phyloP scores from a whole-genome alignment of 2,888 invertebrate species.

The Dicranocentrus wangi region DNA sequence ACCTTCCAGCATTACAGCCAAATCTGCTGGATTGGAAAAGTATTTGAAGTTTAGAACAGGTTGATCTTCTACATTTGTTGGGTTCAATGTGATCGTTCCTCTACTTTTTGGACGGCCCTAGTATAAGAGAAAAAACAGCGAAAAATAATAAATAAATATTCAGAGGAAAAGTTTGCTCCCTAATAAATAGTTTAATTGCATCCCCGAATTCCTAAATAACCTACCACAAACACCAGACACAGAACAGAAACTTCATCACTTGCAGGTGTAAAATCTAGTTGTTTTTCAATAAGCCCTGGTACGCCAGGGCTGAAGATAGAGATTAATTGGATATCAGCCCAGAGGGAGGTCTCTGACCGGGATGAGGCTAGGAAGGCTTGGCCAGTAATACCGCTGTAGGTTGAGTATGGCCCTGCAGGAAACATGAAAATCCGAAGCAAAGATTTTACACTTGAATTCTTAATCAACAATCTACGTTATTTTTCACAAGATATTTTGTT shows the following conservation, averaged over 20 bases:
- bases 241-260: no score
- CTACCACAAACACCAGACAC: not conserved
- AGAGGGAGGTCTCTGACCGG: not conserved
- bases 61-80: constrained; percentile 6
- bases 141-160: no score
- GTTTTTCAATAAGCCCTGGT: not conserved
- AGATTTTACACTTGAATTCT: no score
- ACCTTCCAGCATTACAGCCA: constrained; percentile 8
- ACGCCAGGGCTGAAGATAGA: not conserved
- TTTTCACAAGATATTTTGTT: no score
- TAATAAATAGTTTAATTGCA: not conserved
- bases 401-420: constrained; percentile 31
- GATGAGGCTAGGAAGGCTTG: constrained; percentile 12
- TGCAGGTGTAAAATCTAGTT: not conserved
- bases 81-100: constrained; percentile 18
- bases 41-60: constrained; percentile 41
- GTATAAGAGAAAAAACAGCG: no score
- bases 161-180: no score
- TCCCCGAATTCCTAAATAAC: not conserved
- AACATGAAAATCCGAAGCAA: not conserved
- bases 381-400: not conserved
- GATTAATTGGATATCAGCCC: constrained; percentile 25
- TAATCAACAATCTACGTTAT: no score
- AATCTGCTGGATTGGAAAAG: constrained; percentile 1
- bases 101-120: constrained; percentile 22